A percentile compares a stretch with the other conserved stretches of the same genome.
Conservation (phyloP, 1,140 invertebrate genomes). For the Drosophila ambigua region DNA sequence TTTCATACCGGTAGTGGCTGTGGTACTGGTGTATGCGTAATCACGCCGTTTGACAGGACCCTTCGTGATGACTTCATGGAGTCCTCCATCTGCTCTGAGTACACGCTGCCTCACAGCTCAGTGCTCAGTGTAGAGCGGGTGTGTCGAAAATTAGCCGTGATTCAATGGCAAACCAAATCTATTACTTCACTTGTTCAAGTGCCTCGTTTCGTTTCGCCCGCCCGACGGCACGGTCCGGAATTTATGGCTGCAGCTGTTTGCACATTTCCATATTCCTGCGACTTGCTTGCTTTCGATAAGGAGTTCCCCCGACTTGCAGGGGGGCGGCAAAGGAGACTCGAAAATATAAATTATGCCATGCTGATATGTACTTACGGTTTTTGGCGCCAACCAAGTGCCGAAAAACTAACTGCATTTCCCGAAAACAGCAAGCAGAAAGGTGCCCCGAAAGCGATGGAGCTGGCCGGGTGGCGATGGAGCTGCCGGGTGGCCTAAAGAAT, state of each 20-base stretch:
- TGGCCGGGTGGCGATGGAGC: no score
- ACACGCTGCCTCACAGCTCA: conserved; percentile 5
- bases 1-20: conserved; percentile 6
- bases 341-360: conserved; percentile 66
- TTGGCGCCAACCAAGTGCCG: conserved; percentile 54
- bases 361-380: conserved; percentile 68
- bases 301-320: conserved; percentile 1
- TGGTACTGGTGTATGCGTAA: conserved; percentile 44
- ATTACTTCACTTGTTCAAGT: conserved; percentile 4
- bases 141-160: conserved; percentile 48
- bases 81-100: conserved; percentile 6
- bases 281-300: conserved; percentile 8
- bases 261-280: conserved; percentile 56
- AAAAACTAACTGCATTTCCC: conserved; percentile 65
- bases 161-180: conserved; percentile 41
- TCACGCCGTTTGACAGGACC: conserved; percentile 48
- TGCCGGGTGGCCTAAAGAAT: conserved; percentile 49
- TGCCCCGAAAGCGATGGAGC: background rate
- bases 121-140: conserved; percentile 21
- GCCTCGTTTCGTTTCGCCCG: conserved; percentile 15
- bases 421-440: background rate
- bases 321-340: background rate
- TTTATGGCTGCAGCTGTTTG: conserved; percentile 56
- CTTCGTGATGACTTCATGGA: conserved; percentile 55
- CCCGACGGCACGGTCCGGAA: conserved; percentile 21